Evolutionary conservation across 2,113 vertebrate species (phyloP).

Genomic region (Grallaria varia): DNA sequence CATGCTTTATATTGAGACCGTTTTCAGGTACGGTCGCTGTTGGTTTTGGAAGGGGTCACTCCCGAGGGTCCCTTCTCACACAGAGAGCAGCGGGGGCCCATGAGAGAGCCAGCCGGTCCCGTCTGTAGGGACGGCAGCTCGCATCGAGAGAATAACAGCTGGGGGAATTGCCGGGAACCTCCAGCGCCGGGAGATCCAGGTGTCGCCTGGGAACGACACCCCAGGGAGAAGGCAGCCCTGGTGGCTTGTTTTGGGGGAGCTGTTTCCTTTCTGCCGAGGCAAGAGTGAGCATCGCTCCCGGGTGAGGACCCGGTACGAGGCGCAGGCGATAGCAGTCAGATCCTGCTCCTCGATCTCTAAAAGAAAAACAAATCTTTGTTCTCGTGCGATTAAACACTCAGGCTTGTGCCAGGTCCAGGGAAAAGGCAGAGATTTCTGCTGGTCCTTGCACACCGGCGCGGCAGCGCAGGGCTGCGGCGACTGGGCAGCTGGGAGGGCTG

Average conservation of each 20-base stretch:
- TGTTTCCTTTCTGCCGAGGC: background rate
- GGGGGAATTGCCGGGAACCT: background rate
- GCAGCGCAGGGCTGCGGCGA: background rate
- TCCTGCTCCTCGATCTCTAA: background rate
- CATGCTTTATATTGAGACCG: background rate
- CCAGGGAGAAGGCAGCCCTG: background rate
- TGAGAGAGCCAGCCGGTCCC: background rate
- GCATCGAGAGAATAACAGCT: too few relatives aligned
- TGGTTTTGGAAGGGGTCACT: background rate
- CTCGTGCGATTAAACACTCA: background rate
- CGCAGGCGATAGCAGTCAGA: background rate
- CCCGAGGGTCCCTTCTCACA: background rate
- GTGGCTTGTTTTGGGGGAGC: background rate
- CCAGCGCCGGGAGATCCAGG: background rate
- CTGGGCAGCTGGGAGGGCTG: background rate
- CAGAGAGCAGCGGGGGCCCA: background rate
- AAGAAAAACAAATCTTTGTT: background rate
- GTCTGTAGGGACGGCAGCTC: background rate
- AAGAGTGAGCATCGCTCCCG: background rate
- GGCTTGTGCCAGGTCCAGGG: background rate
- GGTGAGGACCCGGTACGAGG: background rate
- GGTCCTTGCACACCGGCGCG: background rate
- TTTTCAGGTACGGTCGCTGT: background rate
- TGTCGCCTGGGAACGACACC: background rate
- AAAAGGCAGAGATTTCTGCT: background rate